Base-by-base conservation (phyloP, 2,888 invertebrate species). In the Epinotia bilunana region DNA sequence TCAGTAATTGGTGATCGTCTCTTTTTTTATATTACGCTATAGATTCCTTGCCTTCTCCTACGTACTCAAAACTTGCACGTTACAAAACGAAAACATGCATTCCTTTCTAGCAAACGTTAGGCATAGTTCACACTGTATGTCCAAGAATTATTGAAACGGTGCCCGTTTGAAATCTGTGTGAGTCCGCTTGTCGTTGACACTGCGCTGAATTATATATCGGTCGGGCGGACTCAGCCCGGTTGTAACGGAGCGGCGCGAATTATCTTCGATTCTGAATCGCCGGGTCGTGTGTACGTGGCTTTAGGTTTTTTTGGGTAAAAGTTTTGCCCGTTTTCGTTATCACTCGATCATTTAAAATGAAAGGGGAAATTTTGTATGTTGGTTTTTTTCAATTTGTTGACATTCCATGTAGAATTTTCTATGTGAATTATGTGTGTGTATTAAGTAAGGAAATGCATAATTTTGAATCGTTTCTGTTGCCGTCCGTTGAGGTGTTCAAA, bases 91-190 rank as follows among this genome's bases (percentile, higher is more conserved):
- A 28, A 23, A 13, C 23, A 3, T 12, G 9, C 23, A 7, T 28
- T 53, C 49, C n/a, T 49, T 49, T 28, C 28, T 46, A 23, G 58
- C 53, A 58, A 67, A 68, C 68, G 60, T 39, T 46, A 72, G 57
- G 49, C 69, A 46, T 63, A 53, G 70, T 64, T 73, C 77, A 73
- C 78, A 74, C 76, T 84, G 86, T 87, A 85, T 84, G 82, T 79
- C 68, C 71, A 76, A 78, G 83, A 86, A 86, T 87, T 83, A 87
- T 86, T 87, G 83, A 86, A 86, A 83, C 76, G 78, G 72, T 71
- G 65, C 58, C 76, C 77, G 79, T 82, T 84, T 83, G 83, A 78
- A 80, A 78, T 77, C 79, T 78, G 75, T 78, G 77, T 72, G 79
- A 80, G 76, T 71, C 61, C 76, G 79, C 72, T 78, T 84, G 86